Evolutionary conservation across 1,140 invertebrate genomes (phyloP).

Genomic region (Cephus cinctus): DNA sequence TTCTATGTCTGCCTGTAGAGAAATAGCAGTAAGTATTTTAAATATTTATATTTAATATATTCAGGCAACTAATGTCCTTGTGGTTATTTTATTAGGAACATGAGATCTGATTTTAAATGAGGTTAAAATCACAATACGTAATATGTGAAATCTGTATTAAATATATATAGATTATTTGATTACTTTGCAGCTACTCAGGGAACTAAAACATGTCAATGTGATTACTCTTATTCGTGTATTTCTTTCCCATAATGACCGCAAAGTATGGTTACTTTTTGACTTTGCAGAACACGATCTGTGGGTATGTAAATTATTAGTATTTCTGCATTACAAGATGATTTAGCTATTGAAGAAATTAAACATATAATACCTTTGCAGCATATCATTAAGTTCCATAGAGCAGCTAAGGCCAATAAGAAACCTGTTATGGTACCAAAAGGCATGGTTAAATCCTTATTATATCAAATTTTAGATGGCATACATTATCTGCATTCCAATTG

Average conservation of each 20-base stretch:
- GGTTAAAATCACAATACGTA: not conserved
- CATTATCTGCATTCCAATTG: slow-evolving; percentile 99
- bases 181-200: slow-evolving; percentile 87
- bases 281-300: slow-evolving; percentile 99
- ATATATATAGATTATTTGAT: slow-evolving; percentile 20
- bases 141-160: slow-evolving; percentile 1
- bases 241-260: slow-evolving; percentile 93
- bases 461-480: slow-evolving; percentile 99
- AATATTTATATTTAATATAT: slow-evolving; percentile 4
- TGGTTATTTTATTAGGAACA: slow-evolving; percentile 4
- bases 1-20: slow-evolving; percentile 98
- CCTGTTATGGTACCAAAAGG: slow-evolving; percentile 93
- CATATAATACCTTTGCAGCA: slow-evolving; percentile 63
- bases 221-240: slow-evolving; percentile 97
- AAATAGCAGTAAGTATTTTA: slow-evolving; percentile 86
- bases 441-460: slow-evolving; percentile 97
- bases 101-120: not conserved
- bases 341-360: slow-evolving; percentile 1
- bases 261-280: slow-evolving; percentile 98
- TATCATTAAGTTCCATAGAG: slow-evolving; percentile 99
- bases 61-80: slow-evolving; percentile 1
- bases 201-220: slow-evolving; percentile 97
- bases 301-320: slow-evolving; percentile 55
- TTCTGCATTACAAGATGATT: slow-evolving; percentile 1
- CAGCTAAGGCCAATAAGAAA: slow-evolving; percentile 98